Base-by-base conservation (phyloP, 2,797 vertebrate species). In the Anguilla anguilla region DNA sequence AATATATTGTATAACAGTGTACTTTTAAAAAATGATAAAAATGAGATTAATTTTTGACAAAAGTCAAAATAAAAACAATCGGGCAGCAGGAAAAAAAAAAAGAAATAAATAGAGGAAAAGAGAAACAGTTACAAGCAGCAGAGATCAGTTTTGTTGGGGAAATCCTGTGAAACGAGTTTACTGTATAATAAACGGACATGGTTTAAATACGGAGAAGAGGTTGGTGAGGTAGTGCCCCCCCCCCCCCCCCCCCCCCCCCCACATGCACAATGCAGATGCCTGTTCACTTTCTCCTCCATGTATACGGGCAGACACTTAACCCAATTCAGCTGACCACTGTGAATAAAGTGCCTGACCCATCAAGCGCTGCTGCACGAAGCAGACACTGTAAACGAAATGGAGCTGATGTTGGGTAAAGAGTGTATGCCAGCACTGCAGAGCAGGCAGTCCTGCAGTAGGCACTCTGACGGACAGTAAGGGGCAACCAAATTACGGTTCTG, bases 31-130 rank as follows among this genome's bases (percentile, higher is more conserved):
- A 51, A 69, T 87, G 77, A n/a, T 7, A 97, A 94, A 97, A 99
- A 98, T 98, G 95, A 98, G 93, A 98, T 95, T 92, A 95, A 95
- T 97, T 97, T 95, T 94, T 97, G 96, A 96, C 95, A 91, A 88
- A 69, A 89, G 13, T 61, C 2, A n/a, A 31, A 69, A 90, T 88
- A 79, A 91, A 86, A 85, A 83, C 43, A n/a, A 53, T 59, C 82
- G 55, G 49, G 85, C 61, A 85, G 89, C 89, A 90, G 85, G 92
- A 15, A 89, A 15, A 19, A 43, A 82, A 69, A 25, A 55, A 90
- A 90, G 89, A 22, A 88, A 46, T 35, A 31, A 64, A 87, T 90
- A 46, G 49, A 61, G 79, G 89, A 85, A 89, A 90, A 91, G 83
- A 79, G 43, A 31, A 69, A 55, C 17, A 61, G 77, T 85, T 83